Conservation (phyloP, 2,888 invertebrate species). For the Meteorus cinctellus region DNA sequence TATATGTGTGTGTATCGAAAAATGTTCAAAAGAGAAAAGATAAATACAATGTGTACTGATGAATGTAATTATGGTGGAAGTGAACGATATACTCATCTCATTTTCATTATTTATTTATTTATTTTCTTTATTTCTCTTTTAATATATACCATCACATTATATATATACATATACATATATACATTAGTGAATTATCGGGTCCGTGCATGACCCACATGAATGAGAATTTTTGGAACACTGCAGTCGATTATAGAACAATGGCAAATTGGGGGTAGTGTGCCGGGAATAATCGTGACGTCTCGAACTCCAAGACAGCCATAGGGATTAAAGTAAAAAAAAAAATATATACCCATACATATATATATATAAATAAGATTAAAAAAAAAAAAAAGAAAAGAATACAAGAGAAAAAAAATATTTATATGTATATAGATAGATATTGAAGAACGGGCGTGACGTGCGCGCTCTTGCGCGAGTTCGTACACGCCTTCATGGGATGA, state of each 20-base stretch:
- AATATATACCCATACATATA: no score
- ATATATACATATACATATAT: background rate
- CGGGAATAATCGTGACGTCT: slow-evolving; percentile 9
- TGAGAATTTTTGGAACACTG: slow-evolving; percentile 21
- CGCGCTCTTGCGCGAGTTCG: slow-evolving; percentile 21
- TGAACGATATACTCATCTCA: background rate
- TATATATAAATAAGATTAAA: background rate
- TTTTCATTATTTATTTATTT: slow-evolving; percentile 6
- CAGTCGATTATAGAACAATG: slow-evolving; percentile 38
- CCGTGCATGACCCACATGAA: slow-evolving; percentile 36
- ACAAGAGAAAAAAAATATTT: background rate
- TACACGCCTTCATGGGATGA: slow-evolving; percentile 38
- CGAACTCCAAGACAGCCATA: background rate
- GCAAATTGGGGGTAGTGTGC: slow-evolving; percentile 38
- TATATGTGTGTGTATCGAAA: background rate
- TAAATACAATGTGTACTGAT: slow-evolving; percentile 11
- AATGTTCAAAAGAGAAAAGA: background rate
- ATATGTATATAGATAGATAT: background rate
- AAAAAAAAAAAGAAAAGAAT: background rate
- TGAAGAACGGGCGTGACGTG: slow-evolving; percentile 32
- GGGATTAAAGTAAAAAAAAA: background rate
- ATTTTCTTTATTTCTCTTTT: background rate
- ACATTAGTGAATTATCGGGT: slow-evolving; percentile 36
- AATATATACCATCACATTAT: slow-evolving; percentile 16
- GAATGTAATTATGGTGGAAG: slow-evolving; percentile 5